Percentiles rank a stretch among this genome's conserved stretches.
Conservation (phyloP, 92 coral and sea anemone genomes). For the Zoanthus sociatus region DNA sequence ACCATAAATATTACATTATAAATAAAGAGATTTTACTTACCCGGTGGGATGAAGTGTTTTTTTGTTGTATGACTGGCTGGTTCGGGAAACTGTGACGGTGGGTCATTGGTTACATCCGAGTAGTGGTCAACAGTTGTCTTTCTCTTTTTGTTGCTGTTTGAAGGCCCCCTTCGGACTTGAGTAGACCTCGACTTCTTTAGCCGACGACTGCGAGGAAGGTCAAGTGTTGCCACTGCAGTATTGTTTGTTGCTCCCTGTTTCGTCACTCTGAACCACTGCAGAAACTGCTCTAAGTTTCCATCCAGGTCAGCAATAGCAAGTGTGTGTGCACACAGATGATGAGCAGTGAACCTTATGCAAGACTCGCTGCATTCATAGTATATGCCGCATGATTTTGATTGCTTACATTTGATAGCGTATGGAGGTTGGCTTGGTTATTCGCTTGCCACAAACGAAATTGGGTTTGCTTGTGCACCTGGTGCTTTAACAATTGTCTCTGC, state of each 20-base stretch:
- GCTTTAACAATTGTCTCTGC: constrained; percentile 39
- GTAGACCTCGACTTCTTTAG: constrained; percentile 42
- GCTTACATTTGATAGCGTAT: constrained; percentile 19
- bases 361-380: constrained; percentile 22
- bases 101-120: not conserved
- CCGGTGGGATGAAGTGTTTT: not conserved
- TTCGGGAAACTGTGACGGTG: not conserved
- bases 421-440: constrained; percentile 36
- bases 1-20: not conserved
- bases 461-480: constrained; percentile 49
- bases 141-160: constrained; percentile 41
- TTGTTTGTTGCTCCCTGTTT: constrained; percentile 30
- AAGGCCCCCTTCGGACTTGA: constrained; percentile 44
- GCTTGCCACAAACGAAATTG: constrained; percentile 45
- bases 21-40: not conserved
- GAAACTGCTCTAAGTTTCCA: constrained; percentile 25
- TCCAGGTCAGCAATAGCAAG: constrained; percentile 54
- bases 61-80: constrained; percentile 4
- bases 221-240: constrained; percentile 40
- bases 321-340: constrained; percentile 54
- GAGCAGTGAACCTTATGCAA: constrained; percentile 33
- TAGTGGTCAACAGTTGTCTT: constrained; percentile 45
- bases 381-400: not conserved
- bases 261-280: constrained; percentile 34
- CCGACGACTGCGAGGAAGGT: constrained; percentile 54